These are phyloP conservation scores for Ctenoplectra terminalis DNA, from an alignment of 1,140 invertebrate genomes.

Conservation along the genomic window DNA sequence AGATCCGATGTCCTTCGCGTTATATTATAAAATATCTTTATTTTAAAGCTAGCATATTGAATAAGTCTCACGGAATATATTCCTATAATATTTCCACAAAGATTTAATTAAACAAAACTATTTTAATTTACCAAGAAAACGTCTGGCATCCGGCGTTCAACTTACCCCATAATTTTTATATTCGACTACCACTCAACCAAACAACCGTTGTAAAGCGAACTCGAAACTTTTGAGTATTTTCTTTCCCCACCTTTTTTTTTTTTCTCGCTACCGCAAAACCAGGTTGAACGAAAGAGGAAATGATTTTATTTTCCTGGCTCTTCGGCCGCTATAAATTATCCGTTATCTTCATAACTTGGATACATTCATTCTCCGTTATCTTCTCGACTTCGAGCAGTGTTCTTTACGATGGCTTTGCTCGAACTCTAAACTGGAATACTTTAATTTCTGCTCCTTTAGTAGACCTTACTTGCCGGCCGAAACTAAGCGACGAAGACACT, in stretches of 20 bases:
- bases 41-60: too few species aligned
- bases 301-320: slow-evolving; percentile 22
- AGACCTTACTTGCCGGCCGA: background rate
- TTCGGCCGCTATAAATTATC: slow-evolving; percentile 23
- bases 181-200: too few species aligned
- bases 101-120: background rate
- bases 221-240: background rate
- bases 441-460: slow-evolving; percentile 21
- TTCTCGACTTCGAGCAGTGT: slow-evolving; percentile 30
- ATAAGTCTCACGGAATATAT: too few species aligned
- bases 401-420: slow-evolving; percentile 35
- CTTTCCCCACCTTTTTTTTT: background rate
- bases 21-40: too few species aligned
- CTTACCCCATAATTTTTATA: too few species aligned
- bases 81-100: rapidly evolving
- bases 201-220: too few species aligned
- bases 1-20: too few species aligned
- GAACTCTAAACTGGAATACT: slow-evolving; percentile 37
- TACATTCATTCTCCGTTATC: slow-evolving; percentile 46
- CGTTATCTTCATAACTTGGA: slow-evolving; percentile 47
- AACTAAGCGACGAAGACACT: background rate
- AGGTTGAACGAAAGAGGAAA: background rate
- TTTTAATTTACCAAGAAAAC: background rate
- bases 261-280: background rate
- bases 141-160: background rate